Base-by-base conservation (phyloP, 2,113 vertebrate species). In the Takifugu bimaculatus region DNA sequence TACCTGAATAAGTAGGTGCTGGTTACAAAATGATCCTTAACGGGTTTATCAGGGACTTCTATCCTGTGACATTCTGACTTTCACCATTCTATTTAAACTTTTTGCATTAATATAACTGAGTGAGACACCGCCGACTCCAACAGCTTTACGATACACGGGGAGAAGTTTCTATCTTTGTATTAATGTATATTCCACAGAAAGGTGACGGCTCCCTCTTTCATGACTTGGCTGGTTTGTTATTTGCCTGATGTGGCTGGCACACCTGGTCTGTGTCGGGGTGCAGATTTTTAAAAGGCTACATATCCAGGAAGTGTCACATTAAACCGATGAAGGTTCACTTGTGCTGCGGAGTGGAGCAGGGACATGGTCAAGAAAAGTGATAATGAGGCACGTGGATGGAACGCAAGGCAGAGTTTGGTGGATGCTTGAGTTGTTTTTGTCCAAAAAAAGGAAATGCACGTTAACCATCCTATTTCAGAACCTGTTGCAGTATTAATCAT, bases 301-400 rank as follows among this genome's bases (percentile, higher is more conserved):
- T 35, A 10, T 57, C 6, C 43, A 26, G 12, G 52, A 12, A 50
- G 10, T 32, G 44, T 65, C 1, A 1, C 53, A 32, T 1, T 65
- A 55, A 39, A 15, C 12, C 20, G 20, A 50, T 57, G 67, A 39
- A 57, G 10, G 20, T 59, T 58, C 62, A 20, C 44, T 61, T 13
- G 27, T 52, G 14, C 39, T 57, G 27, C 50, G 72, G 42, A 65
- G 15, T 26, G 50, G 48, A 50, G 47, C 25, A 63, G 47, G 42
- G 26, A 62, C 44, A 42, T 67, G 28, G 27, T 35, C n/a, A 2
- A 26, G 43, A 10, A 28, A 26, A 35, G 25, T 20, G 20, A 50
- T 51, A 56, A 60, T 10, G 12, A 29, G 48, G 28, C 12, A 27
- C 39, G 20, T 27, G 29, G 13, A 6, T 35, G 47, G 13, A 48